These are phyloP conservation scores for Micoletzkya japonica DNA, from an alignment of 2,888 invertebrate genomes.

Conservation along the genomic window DNA sequence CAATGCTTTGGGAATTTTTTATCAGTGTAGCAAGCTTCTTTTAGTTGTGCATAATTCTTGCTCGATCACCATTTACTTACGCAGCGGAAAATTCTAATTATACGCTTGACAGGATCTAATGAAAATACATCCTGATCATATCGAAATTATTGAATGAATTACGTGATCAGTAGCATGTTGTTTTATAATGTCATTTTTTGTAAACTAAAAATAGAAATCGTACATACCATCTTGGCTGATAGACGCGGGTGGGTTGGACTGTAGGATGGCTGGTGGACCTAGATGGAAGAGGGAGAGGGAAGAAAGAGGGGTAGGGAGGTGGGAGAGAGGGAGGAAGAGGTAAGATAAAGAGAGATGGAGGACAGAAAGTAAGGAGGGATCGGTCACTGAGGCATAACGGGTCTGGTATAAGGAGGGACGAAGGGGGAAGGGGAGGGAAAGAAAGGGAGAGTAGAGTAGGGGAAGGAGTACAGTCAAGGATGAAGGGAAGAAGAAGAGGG, in stretches of 20 bases:
- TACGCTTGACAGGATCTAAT: no score
- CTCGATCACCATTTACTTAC: no score
- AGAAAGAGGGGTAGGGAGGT: neutral
- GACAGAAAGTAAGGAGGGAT: neutral
- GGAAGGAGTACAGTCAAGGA: neutral
- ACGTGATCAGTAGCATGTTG: no score
- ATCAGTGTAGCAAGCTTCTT: no score
- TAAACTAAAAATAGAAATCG: no score
- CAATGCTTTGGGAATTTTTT: no score
- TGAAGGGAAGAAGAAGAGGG: neutral
- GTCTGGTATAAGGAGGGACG: neutral
- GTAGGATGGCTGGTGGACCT: neutral
- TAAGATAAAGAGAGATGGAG: neutral
- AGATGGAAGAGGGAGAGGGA: slow-evolving; percentile 1
- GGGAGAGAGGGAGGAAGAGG: neutral
- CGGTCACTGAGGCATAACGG: neutral
- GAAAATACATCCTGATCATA: no score
- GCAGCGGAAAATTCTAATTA: no score
- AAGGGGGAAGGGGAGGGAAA: neutral
- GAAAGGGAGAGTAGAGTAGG: neutral
- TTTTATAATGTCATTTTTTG: no score
- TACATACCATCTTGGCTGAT: neutral
- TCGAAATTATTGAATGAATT: no score
- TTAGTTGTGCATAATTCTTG: no score
- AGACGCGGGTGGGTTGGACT: neutral